Percentiles rank a stretch among this genome's conserved stretches.
These are phyloP conservation scores for Acropora tenuis DNA, from an alignment of 64 coral and sea anemone genomes.

Conservation along the genomic window DNA sequence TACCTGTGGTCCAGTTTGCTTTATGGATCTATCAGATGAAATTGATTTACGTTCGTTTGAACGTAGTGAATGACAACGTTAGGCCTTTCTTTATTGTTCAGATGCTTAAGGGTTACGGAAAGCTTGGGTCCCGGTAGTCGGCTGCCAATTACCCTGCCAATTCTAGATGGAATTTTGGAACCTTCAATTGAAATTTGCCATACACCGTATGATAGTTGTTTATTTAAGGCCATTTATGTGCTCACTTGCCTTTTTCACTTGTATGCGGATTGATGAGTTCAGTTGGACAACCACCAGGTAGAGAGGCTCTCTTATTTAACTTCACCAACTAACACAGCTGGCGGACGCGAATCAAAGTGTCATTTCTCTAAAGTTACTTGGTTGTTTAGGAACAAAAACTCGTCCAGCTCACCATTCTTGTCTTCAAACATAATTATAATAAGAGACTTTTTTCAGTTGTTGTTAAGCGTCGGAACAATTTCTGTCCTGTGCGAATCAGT, in stretches of 20 bases:
- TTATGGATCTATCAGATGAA: too few relatives aligned
- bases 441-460: conserved; percentile 33
- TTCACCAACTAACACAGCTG: background rate
- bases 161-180: conserved; percentile 42
- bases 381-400: too few relatives aligned
- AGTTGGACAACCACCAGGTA: background rate
- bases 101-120: conserved; percentile 68
- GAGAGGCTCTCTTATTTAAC: background rate
- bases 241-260: background rate
- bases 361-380: background rate
- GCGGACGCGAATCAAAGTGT: background rate
- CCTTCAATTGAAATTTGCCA: background rate
- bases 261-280: background rate
- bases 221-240: conserved; percentile 61
- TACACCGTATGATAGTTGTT: conserved; percentile 42
- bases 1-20: too few relatives aligned
- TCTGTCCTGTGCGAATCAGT: conserved; percentile 13
- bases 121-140: conserved; percentile 52
- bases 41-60: too few relatives aligned
- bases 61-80: too few relatives aligned
- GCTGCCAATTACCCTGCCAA: conserved; percentile 63
- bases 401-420: background rate
- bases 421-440: background rate
- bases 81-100: conserved; percentile 27
- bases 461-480: background rate